Conservation (phyloP, 1,140 invertebrate genomes). For the Saccostrea glomerata region DNA sequence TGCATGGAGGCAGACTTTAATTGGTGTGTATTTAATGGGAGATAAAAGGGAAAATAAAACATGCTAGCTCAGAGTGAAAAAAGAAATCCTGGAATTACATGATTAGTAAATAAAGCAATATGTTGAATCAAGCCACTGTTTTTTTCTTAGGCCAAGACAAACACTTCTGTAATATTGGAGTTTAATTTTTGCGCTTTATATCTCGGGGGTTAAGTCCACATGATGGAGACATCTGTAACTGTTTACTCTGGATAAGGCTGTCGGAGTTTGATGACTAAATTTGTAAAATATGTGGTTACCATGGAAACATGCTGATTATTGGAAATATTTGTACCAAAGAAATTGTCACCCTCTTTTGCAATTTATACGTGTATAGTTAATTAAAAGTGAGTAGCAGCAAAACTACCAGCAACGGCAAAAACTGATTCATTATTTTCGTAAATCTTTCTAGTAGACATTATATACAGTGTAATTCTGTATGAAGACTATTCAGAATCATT, state of each 20-base stretch:
- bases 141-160: slow-evolving; percentile 16
- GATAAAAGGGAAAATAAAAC: slow-evolving; percentile 28
- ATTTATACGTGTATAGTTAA: too few relatives aligned
- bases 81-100: slow-evolving; percentile 13
- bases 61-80: slow-evolving; percentile 15
- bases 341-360: too few relatives aligned
- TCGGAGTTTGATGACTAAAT: neutral
- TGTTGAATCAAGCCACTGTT: slow-evolving; percentile 19
- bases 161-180: neutral
- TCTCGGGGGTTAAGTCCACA: slow-evolving; percentile 29
- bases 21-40: neutral
- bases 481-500: too few relatives aligned
- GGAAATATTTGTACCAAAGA: neutral
- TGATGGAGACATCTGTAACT: slow-evolving; percentile 25
- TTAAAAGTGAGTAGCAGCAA: too few relatives aligned
- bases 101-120: slow-evolving; percentile 35
- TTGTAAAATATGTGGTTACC: slow-evolving; percentile 8
- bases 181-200: slow-evolving; percentile 33
- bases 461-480: too few relatives aligned
- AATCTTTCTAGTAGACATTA: too few relatives aligned
- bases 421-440: too few relatives aligned
- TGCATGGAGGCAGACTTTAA: neutral
- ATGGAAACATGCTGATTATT: neutral
- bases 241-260: slow-evolving; percentile 10
- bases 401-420: too few relatives aligned